A percentile compares a stretch with the other conserved stretches of the same genome.
phyloP scores from a whole-genome alignment of 2,888 invertebrate species.

The Eupeodes luniger region DNA sequence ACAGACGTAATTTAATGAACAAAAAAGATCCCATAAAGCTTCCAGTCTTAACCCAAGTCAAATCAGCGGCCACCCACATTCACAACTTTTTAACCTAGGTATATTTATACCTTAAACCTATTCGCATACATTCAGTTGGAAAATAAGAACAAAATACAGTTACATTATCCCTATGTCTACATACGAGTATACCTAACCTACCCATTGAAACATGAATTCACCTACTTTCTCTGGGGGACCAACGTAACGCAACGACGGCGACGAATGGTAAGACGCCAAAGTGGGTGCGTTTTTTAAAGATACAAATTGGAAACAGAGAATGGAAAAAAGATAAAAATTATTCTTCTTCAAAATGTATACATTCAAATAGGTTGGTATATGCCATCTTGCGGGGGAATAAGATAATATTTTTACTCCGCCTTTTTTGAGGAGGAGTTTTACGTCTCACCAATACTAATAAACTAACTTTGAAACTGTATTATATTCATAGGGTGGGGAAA shows the following conservation, averaged over 20 bases:
- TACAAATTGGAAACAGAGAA: conserved; percentile 70
- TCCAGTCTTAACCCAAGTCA: background rate
- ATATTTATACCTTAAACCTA: conserved; percentile 6
- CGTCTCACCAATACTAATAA: conserved; percentile 50
- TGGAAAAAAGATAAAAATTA: conserved; percentile 26
- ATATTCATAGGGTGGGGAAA: conserved; percentile 55
- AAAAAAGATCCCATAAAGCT: background rate
- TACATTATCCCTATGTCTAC: conserved; percentile 12
- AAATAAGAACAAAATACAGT: conserved; percentile 27
- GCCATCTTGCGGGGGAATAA: conserved; percentile 34
- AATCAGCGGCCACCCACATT: background rate
- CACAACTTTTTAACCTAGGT: background rate
- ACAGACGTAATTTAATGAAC: too few species aligned
- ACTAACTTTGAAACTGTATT: conserved; percentile 65
- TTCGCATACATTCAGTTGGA: conserved; percentile 40
- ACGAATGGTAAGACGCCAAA: conserved; percentile 69
- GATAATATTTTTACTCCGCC: conserved; percentile 72
- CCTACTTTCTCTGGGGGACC: conserved; percentile 37
- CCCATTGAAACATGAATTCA: conserved; percentile 62
- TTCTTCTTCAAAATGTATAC: conserved; percentile 38
- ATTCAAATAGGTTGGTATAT: too few species aligned
- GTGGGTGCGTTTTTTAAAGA: conserved; percentile 45
- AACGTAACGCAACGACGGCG: conserved; percentile 16
- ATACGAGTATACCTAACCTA: background rate
- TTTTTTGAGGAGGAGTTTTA: conserved; percentile 70